A percentile compares a stretch with the other conserved stretches of the same genome.
phyloP scores from a whole-genome alignment of 2,888 invertebrate genomes.

The Xanthia togata region DNA sequence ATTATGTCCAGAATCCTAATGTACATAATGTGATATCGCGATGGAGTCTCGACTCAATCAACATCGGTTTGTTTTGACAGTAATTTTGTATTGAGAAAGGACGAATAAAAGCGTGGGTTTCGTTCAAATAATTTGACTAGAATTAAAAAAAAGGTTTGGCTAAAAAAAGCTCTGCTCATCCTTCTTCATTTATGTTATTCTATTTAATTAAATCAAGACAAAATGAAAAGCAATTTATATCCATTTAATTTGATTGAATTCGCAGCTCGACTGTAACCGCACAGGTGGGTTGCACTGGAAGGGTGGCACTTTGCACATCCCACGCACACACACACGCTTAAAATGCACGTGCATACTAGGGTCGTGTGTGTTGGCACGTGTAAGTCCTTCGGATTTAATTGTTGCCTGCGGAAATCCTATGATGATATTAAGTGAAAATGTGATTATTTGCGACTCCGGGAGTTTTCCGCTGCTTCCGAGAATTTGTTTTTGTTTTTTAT shows the following conservation, averaged over 20 bases:
- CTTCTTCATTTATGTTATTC: neutral
- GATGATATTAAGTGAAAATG: conserved; percentile 50
- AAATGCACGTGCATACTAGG: conserved; percentile 32
- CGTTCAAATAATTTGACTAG: conserved; percentile 1
- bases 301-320: conserved; percentile 56
- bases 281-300: conserved; percentile 55
- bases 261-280: conserved; percentile 18
- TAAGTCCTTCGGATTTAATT: conserved; percentile 70
- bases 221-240: neutral
- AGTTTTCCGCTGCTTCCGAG: conserved; percentile 10
- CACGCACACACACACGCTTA: conserved; percentile 44
- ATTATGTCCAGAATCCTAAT: conserved; percentile 66
- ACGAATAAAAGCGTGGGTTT: conserved; percentile 4
- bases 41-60: conserved; percentile 55
- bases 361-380: conserved; percentile 68
- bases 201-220: conserved; percentile 2
- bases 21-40: conserved; percentile 62
- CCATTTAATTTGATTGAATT: conserved; percentile 47
- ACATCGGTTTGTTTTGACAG: conserved; percentile 52
- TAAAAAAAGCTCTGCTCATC: too few species aligned
- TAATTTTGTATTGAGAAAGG: conserved; percentile 36
- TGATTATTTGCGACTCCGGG: conserved; percentile 44
- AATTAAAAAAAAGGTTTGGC: neutral
- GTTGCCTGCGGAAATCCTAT: conserved; percentile 56
- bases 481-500: conserved; percentile 9